Percentiles rank a stretch among this genome's conserved stretches.
These are phyloP conservation scores for Nasua narica DNA, from an alignment of 2,797 vertebrate genomes.

Conservation along the genomic window DNA sequence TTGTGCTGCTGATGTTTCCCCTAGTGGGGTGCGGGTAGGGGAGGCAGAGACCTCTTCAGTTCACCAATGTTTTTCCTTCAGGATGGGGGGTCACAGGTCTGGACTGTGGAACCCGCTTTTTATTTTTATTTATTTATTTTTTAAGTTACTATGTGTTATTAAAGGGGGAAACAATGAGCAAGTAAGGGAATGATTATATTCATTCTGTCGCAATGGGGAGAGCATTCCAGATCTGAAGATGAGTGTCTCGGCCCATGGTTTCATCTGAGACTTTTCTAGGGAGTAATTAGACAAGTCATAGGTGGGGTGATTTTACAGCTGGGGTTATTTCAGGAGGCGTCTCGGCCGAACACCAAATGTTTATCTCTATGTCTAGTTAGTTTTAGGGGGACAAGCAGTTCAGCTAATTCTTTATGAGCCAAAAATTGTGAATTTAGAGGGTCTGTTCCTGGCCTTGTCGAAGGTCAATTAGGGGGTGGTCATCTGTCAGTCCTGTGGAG, in stretches of 20 bases:
- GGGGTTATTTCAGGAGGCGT: background rate
- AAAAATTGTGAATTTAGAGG: background rate
- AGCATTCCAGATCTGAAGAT: background rate
- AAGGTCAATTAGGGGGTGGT: too few species aligned
- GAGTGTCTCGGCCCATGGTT: background rate
- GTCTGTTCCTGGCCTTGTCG: background rate
- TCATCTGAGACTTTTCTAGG: background rate
- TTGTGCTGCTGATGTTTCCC: background rate
- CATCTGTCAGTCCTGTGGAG: background rate
- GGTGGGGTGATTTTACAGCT: background rate
- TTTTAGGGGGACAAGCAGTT: background rate
- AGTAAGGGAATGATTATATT: background rate
- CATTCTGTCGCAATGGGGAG: background rate
- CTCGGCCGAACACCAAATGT: background rate
- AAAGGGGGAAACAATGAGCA: background rate
- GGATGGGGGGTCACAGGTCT: background rate
- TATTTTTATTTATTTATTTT: too few species aligned
- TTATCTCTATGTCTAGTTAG: background rate
- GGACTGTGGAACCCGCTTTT: background rate
- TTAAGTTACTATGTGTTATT: background rate
- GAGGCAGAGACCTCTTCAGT: background rate
- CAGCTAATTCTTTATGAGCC: background rate
- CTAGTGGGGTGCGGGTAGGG: background rate
- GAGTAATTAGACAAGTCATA: background rate
- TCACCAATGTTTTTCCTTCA: background rate